A percentile compares a stretch with the other conserved stretches of the same genome.
These are phyloP conservation scores for Remorina albescens DNA, from an alignment of 2,797 vertebrate species.

Conservation along the genomic window DNA sequence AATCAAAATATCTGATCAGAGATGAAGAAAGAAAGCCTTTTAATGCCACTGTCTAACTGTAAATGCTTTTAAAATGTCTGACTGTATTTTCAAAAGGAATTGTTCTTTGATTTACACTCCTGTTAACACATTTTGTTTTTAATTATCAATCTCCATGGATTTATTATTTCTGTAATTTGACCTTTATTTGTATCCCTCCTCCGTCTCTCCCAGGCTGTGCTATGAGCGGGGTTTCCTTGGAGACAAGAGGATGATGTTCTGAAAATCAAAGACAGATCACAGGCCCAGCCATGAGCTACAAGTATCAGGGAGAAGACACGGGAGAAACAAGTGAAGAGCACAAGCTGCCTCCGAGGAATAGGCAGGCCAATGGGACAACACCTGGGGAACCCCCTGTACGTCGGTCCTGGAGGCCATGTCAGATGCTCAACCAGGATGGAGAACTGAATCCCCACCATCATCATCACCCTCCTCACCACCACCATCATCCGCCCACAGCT, in stretches of 20 bases:
- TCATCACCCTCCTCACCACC: constrained; percentile 45
- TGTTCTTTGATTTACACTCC: not conserved
- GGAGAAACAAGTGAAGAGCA: constrained; percentile 62
- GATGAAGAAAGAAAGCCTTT: not conserved
- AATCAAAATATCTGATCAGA: not conserved
- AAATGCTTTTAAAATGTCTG: not conserved
- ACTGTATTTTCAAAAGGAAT: not conserved
- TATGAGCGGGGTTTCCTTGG: constrained; percentile 49
- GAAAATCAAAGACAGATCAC: constrained; percentile 47
- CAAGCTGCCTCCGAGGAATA: constrained; percentile 42
- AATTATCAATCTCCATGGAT: not conserved
- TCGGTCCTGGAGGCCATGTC: constrained; percentile 84
- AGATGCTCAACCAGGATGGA: constrained; percentile 81
- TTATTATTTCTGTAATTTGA: not conserved
- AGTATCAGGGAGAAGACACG: constrained; percentile 57
- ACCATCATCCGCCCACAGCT: constrained; percentile 43
- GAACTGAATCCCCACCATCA: constrained; percentile 72
- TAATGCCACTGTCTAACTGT: not conserved
- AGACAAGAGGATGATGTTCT: constrained; percentile 61
- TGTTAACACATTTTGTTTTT: constrained; percentile 9
- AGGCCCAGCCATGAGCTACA: constrained; percentile 77
- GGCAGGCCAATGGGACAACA: constrained; percentile 59
- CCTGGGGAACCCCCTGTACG: constrained; percentile 63
- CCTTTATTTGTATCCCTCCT: constrained; percentile 10
- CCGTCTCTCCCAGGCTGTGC: constrained; percentile 39